Percentiles rank a stretch among this genome's conserved stretches.
These are phyloP conservation scores for Nematostella vectensis DNA, from an alignment of 92 coral and sea anemone species.

Conservation along the genomic window DNA sequence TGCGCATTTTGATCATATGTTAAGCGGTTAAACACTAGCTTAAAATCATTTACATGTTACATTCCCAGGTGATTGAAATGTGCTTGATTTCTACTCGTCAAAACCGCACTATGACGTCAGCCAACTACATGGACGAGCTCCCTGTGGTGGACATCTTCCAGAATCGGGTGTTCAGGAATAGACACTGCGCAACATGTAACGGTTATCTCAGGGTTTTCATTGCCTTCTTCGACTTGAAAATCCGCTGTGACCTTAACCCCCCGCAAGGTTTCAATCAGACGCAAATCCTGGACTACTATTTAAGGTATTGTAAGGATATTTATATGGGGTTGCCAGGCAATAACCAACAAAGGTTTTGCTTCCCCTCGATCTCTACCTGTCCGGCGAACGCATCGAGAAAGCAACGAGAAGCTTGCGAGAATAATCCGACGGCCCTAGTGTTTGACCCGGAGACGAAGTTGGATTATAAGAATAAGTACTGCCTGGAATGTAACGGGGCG, in stretches of 20 bases:
- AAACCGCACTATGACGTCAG: slow-evolving; percentile 13
- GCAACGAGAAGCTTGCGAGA: slow-evolving; percentile 27
- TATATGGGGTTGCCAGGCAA: slow-evolving; percentile 1
- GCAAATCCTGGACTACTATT: slow-evolving; percentile 36
- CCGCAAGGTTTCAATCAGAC: slow-evolving; percentile 21
- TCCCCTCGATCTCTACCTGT: slow-evolving; percentile 36
- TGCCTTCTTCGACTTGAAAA: slow-evolving; percentile 19
- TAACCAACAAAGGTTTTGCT: slow-evolving; percentile 39
- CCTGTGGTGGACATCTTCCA: slow-evolving; percentile 15
- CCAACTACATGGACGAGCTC: slow-evolving; percentile 9
- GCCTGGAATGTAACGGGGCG: slow-evolving; percentile 49
- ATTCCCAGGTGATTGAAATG: slow-evolving; percentile 9
- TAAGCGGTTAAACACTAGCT: too few relatives aligned
- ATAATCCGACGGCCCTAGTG: slow-evolving; percentile 32
- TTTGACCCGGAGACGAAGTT: not conserved
- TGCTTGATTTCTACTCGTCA: not conserved
- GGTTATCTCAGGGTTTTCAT: not conserved
- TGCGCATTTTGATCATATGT: too few relatives aligned
- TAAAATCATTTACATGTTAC: too few relatives aligned
- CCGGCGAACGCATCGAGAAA: slow-evolving; percentile 14
- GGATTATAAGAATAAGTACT: slow-evolving; percentile 45
- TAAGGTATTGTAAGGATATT: slow-evolving; percentile 44
- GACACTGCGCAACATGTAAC: slow-evolving; percentile 48
- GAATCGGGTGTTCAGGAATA: slow-evolving; percentile 25
- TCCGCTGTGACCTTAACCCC: slow-evolving; percentile 50